phyloP scores from a whole-genome alignment of 1,140 invertebrate genomes.

The Lordiphosa mommai region DNA sequence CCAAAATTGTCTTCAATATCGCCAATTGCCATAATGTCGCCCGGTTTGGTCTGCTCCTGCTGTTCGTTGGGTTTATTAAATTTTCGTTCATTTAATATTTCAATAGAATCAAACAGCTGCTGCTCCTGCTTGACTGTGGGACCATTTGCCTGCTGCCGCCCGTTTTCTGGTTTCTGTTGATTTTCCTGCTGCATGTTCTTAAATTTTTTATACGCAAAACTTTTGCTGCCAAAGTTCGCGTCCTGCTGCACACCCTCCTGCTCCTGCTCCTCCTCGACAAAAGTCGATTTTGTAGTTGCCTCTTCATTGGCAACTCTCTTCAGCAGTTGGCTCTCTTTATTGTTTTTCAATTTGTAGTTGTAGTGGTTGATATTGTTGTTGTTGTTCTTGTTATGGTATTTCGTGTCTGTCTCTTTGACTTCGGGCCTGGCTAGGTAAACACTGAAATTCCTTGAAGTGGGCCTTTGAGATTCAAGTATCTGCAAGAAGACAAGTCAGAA shows the following conservation, averaged over 20 bases:
- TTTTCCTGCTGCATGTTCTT: slow-evolving; percentile 56
- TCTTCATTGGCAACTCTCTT: slow-evolving; percentile 23
- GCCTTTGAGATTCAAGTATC: slow-evolving; percentile 73
- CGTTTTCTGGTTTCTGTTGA: slow-evolving; percentile 25
- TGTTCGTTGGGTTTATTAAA: slow-evolving; percentile 56
- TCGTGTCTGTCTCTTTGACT: slow-evolving; percentile 35
- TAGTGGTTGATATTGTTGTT: slow-evolving; percentile 43
- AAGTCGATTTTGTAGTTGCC: slow-evolving; percentile 18
- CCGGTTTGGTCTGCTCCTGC: slow-evolving; percentile 5
- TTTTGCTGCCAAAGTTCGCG: slow-evolving; percentile 57
- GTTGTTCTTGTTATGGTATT: slow-evolving; percentile 26
- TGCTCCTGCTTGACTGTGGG: background rate
- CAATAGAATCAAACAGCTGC: slow-evolving; percentile 64
- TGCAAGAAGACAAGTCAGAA: slow-evolving; percentile 25
- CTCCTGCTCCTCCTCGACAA: background rate
- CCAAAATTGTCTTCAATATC: slow-evolving; percentile 65
- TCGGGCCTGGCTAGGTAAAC: slow-evolving; percentile 41
- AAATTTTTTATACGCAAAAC: slow-evolving; percentile 67
- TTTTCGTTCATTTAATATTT: slow-evolving; percentile 75
- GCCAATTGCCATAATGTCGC: slow-evolving; percentile 49
- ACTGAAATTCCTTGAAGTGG: slow-evolving; percentile 57
- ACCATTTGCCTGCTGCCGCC: slow-evolving; percentile 1
- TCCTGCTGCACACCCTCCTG: slow-evolving; percentile 5
- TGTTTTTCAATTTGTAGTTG: slow-evolving; percentile 69
- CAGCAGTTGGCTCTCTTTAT: slow-evolving; percentile 30